These are phyloP conservation scores for Nineta flava DNA, from an alignment of 2,888 invertebrate genomes.

Conservation along the genomic window DNA sequence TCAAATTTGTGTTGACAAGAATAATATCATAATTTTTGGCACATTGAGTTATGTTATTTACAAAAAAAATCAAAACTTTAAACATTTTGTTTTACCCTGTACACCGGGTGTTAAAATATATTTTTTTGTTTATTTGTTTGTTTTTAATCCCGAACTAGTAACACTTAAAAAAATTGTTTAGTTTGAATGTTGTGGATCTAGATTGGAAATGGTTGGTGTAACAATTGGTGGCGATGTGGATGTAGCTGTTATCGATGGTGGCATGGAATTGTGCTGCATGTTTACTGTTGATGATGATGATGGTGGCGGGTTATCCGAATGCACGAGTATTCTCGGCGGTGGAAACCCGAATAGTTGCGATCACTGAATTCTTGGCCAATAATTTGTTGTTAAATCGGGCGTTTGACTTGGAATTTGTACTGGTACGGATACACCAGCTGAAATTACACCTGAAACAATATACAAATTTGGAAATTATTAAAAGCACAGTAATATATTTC, in stretches of 20 bases:
- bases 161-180: neutral
- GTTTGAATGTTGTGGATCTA: neutral
- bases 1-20: too few species aligned
- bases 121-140: too few species aligned
- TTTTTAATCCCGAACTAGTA: too few species aligned
- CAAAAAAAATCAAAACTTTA: too few species aligned
- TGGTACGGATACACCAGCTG: conserved; percentile 81
- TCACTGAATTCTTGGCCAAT: conserved; percentile 89
- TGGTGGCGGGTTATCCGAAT: conserved; percentile 38
- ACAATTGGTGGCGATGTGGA: conserved; percentile 34
- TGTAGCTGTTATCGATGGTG: conserved; percentile 18
- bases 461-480: neutral
- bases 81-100: conserved; percentile 4
- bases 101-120: conserved; percentile 3
- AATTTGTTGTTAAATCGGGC: conserved; percentile 62
- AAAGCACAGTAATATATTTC: too few species aligned
- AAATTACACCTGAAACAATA: conserved; percentile 64
- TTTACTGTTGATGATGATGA: conserved; percentile 17
- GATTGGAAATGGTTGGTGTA: conserved; percentile 32
- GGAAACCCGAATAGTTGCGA: conserved; percentile 81
- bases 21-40: too few species aligned
- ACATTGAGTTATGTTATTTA: too few species aligned
- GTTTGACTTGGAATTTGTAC: conserved; percentile 82
- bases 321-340: conserved; percentile 53
- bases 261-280: conserved; percentile 28